These are phyloP conservation scores for Natrix natrix DNA, from an alignment of 2,797 vertebrate species.

Conservation along the genomic window DNA sequence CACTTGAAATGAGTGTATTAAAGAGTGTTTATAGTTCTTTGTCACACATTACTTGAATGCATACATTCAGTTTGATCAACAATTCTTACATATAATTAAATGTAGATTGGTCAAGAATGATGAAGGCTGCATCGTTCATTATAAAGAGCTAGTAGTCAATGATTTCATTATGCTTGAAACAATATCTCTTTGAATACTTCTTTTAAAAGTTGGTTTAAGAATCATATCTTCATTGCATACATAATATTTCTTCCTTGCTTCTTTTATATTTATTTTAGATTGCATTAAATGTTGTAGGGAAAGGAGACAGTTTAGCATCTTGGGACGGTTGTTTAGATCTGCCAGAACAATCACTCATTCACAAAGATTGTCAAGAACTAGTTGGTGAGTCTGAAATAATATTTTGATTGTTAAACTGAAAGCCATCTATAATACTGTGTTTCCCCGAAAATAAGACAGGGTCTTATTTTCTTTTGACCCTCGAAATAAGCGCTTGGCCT, in stretches of 20 bases:
- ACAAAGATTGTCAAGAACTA: slow-evolving; percentile 87
- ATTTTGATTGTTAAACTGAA: slow-evolving; percentile 13
- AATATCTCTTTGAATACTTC: not conserved
- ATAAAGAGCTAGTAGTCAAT: not conserved
- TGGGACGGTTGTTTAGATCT: slow-evolving; percentile 94
- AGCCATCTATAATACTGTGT: not conserved
- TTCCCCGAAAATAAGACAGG: too few species aligned
- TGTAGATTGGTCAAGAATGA: not conserved
- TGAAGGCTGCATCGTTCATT: not conserved
- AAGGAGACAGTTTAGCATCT: slow-evolving; percentile 93
- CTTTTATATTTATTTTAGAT: slow-evolving; percentile 75
- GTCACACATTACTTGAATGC: not conserved
- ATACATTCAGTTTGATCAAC: not conserved
- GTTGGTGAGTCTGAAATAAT: slow-evolving; percentile 79
- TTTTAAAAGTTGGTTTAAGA: not conserved
- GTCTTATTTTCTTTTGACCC: too few species aligned
- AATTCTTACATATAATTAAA: not conserved
- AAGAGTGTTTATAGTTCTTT: not conserved
- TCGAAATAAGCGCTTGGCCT: too few species aligned
- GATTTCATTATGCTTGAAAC: not conserved
- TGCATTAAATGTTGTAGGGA: slow-evolving; percentile 92
- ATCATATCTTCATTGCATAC: not conserved
- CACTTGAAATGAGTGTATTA: not conserved
- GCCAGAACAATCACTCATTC: slow-evolving; percentile 88
- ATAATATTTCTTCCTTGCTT: not conserved